Conservation (phyloP, 2,888 invertebrate species). For the Aricia artaxerxes region DNA sequence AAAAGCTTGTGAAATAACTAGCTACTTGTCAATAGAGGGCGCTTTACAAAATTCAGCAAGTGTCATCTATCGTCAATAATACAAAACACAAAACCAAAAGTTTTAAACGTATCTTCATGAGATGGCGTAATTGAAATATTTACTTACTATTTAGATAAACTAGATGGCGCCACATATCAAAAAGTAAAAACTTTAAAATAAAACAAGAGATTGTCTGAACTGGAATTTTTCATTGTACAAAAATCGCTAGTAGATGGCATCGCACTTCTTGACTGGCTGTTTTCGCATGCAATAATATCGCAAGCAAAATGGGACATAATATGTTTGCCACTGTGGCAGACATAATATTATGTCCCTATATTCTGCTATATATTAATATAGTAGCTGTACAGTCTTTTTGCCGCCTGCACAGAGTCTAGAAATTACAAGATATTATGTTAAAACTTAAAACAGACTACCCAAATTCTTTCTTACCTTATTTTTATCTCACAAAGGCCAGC, state of each 20-base stretch:
- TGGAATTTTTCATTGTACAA: not conserved
- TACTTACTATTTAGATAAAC: not conserved
- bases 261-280: not conserved
- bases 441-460: too few relatives aligned
- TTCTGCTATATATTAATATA: too few relatives aligned
- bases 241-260: conserved; percentile 2
- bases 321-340: too few relatives aligned
- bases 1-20: conserved; percentile 1
- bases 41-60: not conserved
- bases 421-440: not conserved
- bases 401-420: not conserved
- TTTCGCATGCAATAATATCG: not conserved
- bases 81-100: not conserved
- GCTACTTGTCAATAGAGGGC: conserved; percentile 35
- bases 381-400: too few relatives aligned
- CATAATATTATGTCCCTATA: too few relatives aligned
- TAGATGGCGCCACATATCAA: not conserved
- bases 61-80: not conserved
- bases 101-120: not conserved
- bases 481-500: not conserved
- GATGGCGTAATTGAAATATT: not conserved
- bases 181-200: too few relatives aligned
- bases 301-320: too few relatives aligned
- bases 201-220: too few relatives aligned
- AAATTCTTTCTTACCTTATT: not conserved